These are phyloP conservation scores for Todiramphus saurophagus DNA, from an alignment of 2,113 vertebrate species.

Conservation along the genomic window DNA sequence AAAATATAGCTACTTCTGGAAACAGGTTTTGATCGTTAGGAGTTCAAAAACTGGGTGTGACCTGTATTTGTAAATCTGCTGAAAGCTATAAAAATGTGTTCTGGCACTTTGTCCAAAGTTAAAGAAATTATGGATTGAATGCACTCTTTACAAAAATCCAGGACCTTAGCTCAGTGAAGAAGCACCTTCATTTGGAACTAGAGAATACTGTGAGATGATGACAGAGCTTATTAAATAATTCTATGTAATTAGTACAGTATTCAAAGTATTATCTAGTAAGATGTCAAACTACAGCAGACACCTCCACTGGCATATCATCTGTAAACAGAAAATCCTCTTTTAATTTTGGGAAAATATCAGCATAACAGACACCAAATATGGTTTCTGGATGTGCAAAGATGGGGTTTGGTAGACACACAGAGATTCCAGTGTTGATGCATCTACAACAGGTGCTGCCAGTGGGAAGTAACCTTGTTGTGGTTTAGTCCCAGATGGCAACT, in stretches of 20 bases:
- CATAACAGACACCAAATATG: background rate
- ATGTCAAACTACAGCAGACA: background rate
- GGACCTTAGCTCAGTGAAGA: background rate
- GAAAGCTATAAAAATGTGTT: background rate
- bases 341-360: background rate
- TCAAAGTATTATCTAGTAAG: background rate
- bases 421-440: background rate
- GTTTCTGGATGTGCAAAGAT: background rate
- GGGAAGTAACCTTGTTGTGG: background rate
- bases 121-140: background rate
- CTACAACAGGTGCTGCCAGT: rapidly evolving
- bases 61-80: background rate
- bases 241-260: background rate
- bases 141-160: background rate
- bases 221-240: background rate
- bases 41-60: background rate
- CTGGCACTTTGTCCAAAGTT: background rate
- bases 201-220: background rate
- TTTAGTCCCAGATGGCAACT: too few relatives aligned
- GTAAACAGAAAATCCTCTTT: background rate
- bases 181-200: background rate
- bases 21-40: background rate
- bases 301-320: background rate
- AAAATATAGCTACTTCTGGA: background rate
- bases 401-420: rapidly evolving